Evolutionary conservation across 2,797 vertebrate genomes (phyloP), one percentile per base, ranked within the genome.

Genomic region (Hoplostethus atlanticus): DNA sequence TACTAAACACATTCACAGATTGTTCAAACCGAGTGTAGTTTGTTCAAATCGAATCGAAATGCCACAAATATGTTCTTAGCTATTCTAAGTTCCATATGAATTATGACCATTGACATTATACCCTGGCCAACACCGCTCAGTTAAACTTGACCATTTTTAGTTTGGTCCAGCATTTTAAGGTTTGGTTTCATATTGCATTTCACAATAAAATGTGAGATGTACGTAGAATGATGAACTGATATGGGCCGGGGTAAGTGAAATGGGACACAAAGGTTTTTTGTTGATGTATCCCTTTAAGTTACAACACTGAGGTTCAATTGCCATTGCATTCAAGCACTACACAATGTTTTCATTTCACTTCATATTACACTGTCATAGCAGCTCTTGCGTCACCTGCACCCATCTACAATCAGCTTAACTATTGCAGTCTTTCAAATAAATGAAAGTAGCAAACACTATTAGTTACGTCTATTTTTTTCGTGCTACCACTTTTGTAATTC

Each of bases 371-470:
- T 56, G 65, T 81, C 64, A 67, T 9, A 77, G 70, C 56, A 54
- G 72, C 34, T 83, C 44, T 64, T 65, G 48, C 50, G 57, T 69
- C 79, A 79, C 76, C 64, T 77, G 58, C 73, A 83, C 55, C 72
- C 62, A 28, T 75, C 77, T 73, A 84, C 81, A 76, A 64, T 80
- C 76, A 71, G 76, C 77, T 81, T 73, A 78, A 73, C 56, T 71
- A 71, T 71, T 80, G 77, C 87, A 80, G 77, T 85, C 79, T 86
- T 84, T 90, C 52, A 70, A 88, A 90, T 90, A 88, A 92, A 93
- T 84, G 71, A 83, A 87, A 74, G 82, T 85, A 81, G 80, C 75
- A 83, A 86, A 90, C 48, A 42, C 52, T 52, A 4, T 25, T 11
- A n/a, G 48, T 36, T 67, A 7, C 66, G 38, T 10, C 13, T 46